phyloP scores from a whole-genome alignment of 2,113 vertebrate genomes.

The Laticauda laticaudata region DNA sequence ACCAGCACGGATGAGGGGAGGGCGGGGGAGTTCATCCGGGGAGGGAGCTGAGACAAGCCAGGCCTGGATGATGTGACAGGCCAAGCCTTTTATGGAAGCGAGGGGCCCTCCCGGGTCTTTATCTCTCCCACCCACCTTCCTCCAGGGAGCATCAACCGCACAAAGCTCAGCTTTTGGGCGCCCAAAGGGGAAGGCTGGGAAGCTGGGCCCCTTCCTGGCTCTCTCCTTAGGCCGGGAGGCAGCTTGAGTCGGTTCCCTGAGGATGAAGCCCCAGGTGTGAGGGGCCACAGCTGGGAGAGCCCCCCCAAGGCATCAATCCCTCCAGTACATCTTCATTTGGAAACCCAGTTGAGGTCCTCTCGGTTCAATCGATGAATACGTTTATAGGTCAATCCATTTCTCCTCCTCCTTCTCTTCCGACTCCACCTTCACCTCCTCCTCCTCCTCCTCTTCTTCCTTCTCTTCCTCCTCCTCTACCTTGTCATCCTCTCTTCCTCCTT shows the following conservation, averaged over 20 bases:
- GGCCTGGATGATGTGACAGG: slow-evolving; percentile 57
- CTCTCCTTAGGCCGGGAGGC: not conserved
- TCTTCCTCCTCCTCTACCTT: too few relatives aligned
- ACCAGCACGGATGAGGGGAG: not conserved
- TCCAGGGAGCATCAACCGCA: not conserved
- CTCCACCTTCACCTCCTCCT: not conserved
- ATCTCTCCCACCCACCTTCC: slow-evolving; percentile 36
- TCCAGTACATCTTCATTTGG: not conserved
- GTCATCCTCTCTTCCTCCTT: accelerated
- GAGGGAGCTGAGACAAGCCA: slow-evolving; percentile 45
- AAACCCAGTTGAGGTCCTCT: not conserved
- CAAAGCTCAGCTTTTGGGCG: not conserved
- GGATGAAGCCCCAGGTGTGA: not conserved
- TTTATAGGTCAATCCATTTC: not conserved
- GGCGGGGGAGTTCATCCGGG: not conserved
- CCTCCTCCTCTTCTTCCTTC: too few relatives aligned
- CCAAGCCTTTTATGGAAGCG: slow-evolving; percentile 69
- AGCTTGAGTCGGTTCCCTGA: not conserved
- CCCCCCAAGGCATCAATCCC: accelerated
- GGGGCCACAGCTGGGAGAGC: not conserved
- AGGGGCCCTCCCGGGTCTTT: slow-evolving; percentile 31
- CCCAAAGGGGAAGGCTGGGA: not conserved
- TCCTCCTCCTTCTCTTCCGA: accelerated
- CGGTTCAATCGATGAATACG: not conserved
- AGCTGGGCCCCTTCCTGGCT: not conserved